A percentile compares a stretch with the other conserved stretches of the same genome.
These are phyloP conservation scores for Triplophysa dalaica DNA, from an alignment of 2,113 vertebrate species.

Conservation along the genomic window DNA sequence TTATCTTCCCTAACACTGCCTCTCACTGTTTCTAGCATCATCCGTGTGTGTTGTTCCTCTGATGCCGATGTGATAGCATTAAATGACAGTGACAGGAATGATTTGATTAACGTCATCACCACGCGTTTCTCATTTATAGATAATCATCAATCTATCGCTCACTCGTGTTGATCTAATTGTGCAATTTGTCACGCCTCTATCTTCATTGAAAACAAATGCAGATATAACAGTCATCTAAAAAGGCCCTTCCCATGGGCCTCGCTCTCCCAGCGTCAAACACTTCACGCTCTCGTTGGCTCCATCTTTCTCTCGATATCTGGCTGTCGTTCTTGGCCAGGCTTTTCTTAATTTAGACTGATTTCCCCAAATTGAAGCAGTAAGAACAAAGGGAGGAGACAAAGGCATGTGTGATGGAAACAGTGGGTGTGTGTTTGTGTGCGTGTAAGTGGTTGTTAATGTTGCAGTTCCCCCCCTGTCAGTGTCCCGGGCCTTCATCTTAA, in stretches of 20 bases:
- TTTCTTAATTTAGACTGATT: constrained; percentile 35
- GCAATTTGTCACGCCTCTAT: constrained; percentile 74
- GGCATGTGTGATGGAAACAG: constrained; percentile 37
- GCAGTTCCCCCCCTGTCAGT: constrained; percentile 22
- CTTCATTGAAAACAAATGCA: constrained; percentile 70
- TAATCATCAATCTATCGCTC: constrained; percentile 74
- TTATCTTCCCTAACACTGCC: background rate
- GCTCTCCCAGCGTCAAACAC: background rate
- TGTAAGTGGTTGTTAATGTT: constrained; percentile 39
- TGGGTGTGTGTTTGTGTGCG: constrained; percentile 15
- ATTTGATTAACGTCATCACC: constrained; percentile 68
- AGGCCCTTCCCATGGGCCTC: constrained; percentile 47
- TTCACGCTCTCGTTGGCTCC: background rate
- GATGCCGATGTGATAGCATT: constrained; percentile 28
- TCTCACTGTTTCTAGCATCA: background rate
- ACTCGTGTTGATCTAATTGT: constrained; percentile 75
- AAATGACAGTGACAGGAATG: constrained; percentile 50
- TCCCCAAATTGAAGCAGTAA: constrained; percentile 23
- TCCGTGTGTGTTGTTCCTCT: background rate
- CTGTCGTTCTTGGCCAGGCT: background rate
- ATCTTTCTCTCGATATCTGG: background rate
- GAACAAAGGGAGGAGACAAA: constrained; percentile 15
- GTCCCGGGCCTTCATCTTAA: constrained; percentile 73
- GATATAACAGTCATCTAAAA: constrained; percentile 66
- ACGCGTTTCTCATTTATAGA: constrained; percentile 74